A percentile compares a stretch with the other conserved stretches of the same genome.
These are phyloP conservation scores for Holothuria leucospilota DNA, from an alignment of 53 echinoderm and acorn worm species.

Conservation along the genomic window DNA sequence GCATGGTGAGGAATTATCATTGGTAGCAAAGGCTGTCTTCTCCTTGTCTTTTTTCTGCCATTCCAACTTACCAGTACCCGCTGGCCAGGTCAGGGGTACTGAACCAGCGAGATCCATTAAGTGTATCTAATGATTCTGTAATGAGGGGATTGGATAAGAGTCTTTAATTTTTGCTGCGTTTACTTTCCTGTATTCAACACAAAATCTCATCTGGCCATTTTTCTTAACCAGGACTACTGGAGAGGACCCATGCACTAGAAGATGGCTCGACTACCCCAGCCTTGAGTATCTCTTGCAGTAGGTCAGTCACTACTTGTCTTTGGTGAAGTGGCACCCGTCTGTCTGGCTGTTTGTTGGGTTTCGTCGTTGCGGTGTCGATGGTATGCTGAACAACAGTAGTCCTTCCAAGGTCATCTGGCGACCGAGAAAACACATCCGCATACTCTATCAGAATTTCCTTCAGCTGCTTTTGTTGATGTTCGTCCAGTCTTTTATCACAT, in stretches of 20 bases:
- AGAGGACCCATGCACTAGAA: constrained; percentile 32
- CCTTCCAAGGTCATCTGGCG: constrained; percentile 29
- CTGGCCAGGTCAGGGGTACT: constrained; percentile 35
- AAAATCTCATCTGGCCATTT: constrained; percentile 40
- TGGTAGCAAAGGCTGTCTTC: constrained; percentile 54
- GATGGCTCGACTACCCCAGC: constrained; percentile 24
- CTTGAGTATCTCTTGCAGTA: constrained; percentile 3
- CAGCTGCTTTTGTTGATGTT: not conserved
- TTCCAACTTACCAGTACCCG: too few species aligned
- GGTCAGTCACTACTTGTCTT: not conserved
- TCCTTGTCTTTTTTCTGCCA: constrained; percentile 22
- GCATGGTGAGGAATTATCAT: constrained; percentile 62
- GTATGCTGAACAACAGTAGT: constrained; percentile 42
- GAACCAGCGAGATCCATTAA: constrained; percentile 46
- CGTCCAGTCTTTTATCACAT: not conserved
- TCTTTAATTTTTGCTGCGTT: constrained; percentile 45
- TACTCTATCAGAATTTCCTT: too few species aligned
- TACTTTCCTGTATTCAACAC: constrained; percentile 52
- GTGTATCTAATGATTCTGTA: constrained; percentile 25
- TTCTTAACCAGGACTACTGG: constrained; percentile 51
- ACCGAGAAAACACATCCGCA: constrained; percentile 31
- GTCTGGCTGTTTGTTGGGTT: constrained; percentile 29
- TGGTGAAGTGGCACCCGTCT: constrained; percentile 28
- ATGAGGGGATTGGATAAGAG: constrained; percentile 45
- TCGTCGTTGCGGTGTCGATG: constrained; percentile 23